A percentile compares a stretch with the other conserved stretches of the same genome.
Conservation (phyloP, 2,113 vertebrate species). For the Triplophysa tibetana region DNA sequence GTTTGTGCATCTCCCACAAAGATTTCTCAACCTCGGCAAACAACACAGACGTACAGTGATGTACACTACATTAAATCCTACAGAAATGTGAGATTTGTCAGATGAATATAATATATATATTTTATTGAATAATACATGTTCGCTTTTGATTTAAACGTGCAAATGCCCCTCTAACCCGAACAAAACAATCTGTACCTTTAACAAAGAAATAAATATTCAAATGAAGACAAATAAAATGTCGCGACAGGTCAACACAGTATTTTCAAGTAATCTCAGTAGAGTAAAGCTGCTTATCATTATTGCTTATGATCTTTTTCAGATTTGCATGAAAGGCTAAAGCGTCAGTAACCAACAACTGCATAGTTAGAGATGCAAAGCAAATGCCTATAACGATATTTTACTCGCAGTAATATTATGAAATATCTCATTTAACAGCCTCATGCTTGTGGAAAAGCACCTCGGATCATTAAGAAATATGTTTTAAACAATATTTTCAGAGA, state of each 20-base stretch:
- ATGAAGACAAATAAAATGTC: background rate
- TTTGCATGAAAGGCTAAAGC: background rate
- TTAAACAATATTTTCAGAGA: background rate
- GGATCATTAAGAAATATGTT: background rate
- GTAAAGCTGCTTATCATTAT: constrained; percentile 7
- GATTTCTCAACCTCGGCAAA: background rate
- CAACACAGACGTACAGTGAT: background rate
- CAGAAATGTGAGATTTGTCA: too few relatives aligned
- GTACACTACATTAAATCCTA: too few relatives aligned
- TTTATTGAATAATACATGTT: too few relatives aligned
- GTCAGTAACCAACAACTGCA: constrained; percentile 1
- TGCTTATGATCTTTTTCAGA: background rate
- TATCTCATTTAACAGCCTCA: background rate
- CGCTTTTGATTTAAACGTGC: too few relatives aligned
- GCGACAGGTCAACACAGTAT: background rate
- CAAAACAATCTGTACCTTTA: too few relatives aligned
- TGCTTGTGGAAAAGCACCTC: background rate
- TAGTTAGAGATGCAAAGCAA: constrained; percentile 6
- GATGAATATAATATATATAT: too few relatives aligned
- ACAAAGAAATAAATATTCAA: too few relatives aligned
- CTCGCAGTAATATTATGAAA: background rate
- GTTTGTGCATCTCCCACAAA: background rate
- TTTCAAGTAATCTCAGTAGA: background rate
- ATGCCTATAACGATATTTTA: background rate
- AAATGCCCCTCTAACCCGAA: too few relatives aligned